A percentile compares a stretch with the other conserved stretches of the same genome.
Conservation (phyloP, 2,113 vertebrate species). For the Ariopsis seemanni region DNA sequence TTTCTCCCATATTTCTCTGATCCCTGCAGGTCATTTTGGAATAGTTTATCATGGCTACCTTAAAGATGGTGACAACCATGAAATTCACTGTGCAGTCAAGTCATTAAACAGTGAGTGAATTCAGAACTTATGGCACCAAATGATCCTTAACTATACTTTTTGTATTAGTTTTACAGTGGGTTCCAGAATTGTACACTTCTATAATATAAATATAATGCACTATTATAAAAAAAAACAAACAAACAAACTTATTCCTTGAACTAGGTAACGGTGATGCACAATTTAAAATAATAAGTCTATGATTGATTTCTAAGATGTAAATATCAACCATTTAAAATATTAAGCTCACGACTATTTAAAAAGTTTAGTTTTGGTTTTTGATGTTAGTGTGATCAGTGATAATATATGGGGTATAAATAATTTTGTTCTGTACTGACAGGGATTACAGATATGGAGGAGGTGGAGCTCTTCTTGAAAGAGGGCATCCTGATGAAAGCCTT, state of each 20-base stretch:
- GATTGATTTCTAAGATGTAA: neutral
- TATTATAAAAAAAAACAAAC: neutral
- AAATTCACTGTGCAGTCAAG: slow-evolving; percentile 90
- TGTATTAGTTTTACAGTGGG: neutral
- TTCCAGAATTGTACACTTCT: neutral
- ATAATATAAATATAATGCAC: neutral
- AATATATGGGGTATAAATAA: neutral
- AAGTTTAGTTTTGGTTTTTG: neutral
- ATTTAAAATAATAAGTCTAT: neutral
- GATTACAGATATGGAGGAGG: slow-evolving; percentile 92
- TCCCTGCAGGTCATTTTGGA: slow-evolving; percentile 87
- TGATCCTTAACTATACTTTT: neutral
- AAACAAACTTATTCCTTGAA: neutral
- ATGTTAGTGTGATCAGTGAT: neutral
- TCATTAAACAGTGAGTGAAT: slow-evolving; percentile 85
- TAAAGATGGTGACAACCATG: slow-evolving; percentile 74
- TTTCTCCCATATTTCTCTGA: slow-evolving; percentile 1
- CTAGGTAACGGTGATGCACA: neutral
- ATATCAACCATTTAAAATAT: neutral
- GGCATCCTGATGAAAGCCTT: slow-evolving; percentile 96
- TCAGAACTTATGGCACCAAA: neutral
- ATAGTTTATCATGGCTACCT: slow-evolving; percentile 93
- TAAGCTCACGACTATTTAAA: too few relatives aligned
- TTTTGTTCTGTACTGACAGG: slow-evolving; percentile 64
- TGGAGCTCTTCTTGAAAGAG: slow-evolving; percentile 92